Conservation (phyloP, 2,113 vertebrate species). For the Pelodiscus sinensis region DNA sequence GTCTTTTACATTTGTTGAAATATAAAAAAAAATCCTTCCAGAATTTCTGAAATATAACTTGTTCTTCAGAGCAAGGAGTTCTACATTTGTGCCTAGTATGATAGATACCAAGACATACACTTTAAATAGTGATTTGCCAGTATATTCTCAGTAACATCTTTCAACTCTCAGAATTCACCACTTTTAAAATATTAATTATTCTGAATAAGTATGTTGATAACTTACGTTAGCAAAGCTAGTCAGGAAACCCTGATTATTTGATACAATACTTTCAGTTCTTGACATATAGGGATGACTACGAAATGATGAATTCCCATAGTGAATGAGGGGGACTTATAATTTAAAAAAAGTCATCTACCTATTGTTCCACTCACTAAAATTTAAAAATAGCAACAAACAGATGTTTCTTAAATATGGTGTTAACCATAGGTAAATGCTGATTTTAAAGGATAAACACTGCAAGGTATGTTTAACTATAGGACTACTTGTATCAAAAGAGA, state of each 20-base stretch:
- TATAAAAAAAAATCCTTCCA: conserved; percentile 42
- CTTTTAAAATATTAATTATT: conserved; percentile 29
- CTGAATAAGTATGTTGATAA: conserved; percentile 10
- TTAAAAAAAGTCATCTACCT: neutral
- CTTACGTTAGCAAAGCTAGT: neutral
- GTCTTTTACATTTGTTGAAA: conserved; percentile 55
- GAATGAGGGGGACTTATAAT: neutral
- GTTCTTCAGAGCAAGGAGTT: conserved; percentile 52
- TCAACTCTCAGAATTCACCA: conserved; percentile 34
- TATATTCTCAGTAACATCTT: conserved; percentile 37
- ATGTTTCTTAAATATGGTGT: neutral
- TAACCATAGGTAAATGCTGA: conserved; percentile 12
- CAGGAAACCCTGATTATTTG: conserved; percentile 49
- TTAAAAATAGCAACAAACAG: neutral
- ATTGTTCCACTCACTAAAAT: neutral
- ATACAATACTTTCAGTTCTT: conserved; percentile 56
- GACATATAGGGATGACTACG: conserved; percentile 18
- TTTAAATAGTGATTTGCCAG: conserved; percentile 66
- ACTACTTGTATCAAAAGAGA: neutral
- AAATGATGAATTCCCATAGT: neutral
- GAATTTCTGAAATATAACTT: conserved; percentile 63
- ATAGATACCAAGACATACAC: conserved; percentile 35
- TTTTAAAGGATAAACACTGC: neutral
- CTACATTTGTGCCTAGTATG: neutral
- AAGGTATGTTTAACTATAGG: neutral